Percentiles rank a stretch among this genome's conserved stretches.
These are phyloP conservation scores for Zaprionus kolodkinae DNA, from an alignment of 1,140 invertebrate species.

Conservation along the genomic window DNA sequence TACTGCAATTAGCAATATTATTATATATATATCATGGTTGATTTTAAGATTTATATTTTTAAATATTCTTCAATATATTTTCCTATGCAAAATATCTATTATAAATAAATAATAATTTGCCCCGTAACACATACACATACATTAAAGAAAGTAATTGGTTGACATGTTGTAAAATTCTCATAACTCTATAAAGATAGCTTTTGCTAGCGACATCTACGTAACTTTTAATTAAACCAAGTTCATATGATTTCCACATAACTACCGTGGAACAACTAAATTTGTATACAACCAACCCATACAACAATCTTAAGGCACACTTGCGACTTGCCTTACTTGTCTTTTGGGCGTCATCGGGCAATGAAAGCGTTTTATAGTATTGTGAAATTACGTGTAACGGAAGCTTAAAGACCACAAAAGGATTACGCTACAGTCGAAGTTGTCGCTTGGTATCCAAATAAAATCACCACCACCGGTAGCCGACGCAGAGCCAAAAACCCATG, in stretches of 20 bases:
- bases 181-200: background rate
- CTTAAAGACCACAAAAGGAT: slow-evolving; percentile 39
- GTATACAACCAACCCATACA: slow-evolving; percentile 26
- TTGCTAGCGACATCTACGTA: background rate
- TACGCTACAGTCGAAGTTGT: slow-evolving; percentile 41
- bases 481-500: slow-evolving; percentile 28
- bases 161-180: background rate
- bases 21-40: too few relatives aligned
- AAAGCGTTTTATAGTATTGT: slow-evolving; percentile 9
- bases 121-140: background rate
- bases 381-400: slow-evolving; percentile 52
- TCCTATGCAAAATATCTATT: too few relatives aligned
- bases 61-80: too few relatives aligned
- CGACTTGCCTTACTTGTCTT: background rate
- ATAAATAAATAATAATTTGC: too few relatives aligned
- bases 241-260: slow-evolving; percentile 9
- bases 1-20: too few relatives aligned
- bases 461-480: background rate
- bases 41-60: too few relatives aligned
- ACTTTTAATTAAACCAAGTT: background rate
- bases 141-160: too few relatives aligned
- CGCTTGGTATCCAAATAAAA: slow-evolving; percentile 26
- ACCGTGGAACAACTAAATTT: slow-evolving; percentile 26
- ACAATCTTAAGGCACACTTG: slow-evolving; percentile 13
- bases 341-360: slow-evolving; percentile 35